Base-by-base conservation (phyloP, 2,797 vertebrate genomes). In the Loriculus beryllinus region DNA sequence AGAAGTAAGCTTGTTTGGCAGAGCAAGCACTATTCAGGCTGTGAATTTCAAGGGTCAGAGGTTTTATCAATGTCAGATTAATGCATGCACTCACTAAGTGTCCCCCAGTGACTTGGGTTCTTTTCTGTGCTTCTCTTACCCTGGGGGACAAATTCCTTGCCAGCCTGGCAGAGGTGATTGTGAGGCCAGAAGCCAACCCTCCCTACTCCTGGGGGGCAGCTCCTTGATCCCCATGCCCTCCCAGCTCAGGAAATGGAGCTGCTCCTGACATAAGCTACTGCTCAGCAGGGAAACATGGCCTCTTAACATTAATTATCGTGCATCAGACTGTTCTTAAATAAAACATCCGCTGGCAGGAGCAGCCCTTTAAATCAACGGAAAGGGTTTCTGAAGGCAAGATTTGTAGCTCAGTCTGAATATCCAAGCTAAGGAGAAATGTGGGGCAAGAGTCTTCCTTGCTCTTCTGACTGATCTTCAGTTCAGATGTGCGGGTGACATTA, bases 231-330 rank as follows among this genome's bases (percentile, higher is more conserved):
- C 1, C 3, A 29, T 79, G 77, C 80, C 35, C 76, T 91, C 35
- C 51, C 45, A 77, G 79, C 0, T 9, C 10, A 93, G 87, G 83
- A 96, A 92, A 93, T 67, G 48, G 85, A 90, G 78, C 70, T 56
- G 39, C 49, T 71, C 51, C 70, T 84, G 59, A 89, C 37, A 95
- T 62, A 86, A 92, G 63, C 82, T 91, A 54, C 93, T 77, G 64
- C 88, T 94, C 86, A 94, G 54, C 87, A 90, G 93, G 82, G 83
- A 93, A 95, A 94, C 33, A 43, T 63, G 85, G 79, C 76, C 87
- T 90, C 87, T 88, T 93, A 93, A 76, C 48, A 72, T 93, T 86
- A 91, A 94, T 91, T 95, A 84, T 31, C 0, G 0, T 83, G 59
- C 67, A 76, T 74, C 74, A 95, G 68, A 90, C 56, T 92, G 56